Evolutionary conservation across 2,888 invertebrate genomes (phyloP).

Genomic region (Neelides folsomi): DNA sequence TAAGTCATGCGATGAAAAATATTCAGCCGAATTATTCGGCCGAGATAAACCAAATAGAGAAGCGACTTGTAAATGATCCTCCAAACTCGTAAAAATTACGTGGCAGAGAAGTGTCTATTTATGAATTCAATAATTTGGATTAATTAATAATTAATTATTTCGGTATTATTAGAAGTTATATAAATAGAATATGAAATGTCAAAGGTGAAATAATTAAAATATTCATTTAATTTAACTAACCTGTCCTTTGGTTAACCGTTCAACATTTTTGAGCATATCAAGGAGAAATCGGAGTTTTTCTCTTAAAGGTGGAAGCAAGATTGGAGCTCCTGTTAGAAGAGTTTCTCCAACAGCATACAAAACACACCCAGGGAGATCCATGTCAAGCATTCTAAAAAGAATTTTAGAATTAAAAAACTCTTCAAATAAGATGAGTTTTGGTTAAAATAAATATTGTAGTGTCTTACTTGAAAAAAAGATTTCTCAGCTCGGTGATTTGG

Average conservation of each 20-base stretch:
- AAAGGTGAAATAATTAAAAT: background rate
- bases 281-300: slow-evolving; percentile 48
- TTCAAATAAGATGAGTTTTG: no score
- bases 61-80: slow-evolving; percentile 48
- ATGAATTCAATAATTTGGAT: background rate
- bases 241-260: slow-evolving; percentile 46
- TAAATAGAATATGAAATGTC: background rate
- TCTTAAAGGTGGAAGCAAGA: slow-evolving; percentile 47
- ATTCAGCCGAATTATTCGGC: slow-evolving; percentile 17
- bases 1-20: slow-evolving; percentile 20
- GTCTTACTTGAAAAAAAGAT: slow-evolving; percentile 44
- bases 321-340: slow-evolving; percentile 46
- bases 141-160: background rate
- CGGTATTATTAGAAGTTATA: background rate
- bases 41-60: slow-evolving; percentile 43
- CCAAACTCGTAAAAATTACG: slow-evolving; percentile 48
- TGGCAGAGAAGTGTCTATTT: slow-evolving; percentile 45
- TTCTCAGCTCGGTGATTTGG: slow-evolving; percentile 45
- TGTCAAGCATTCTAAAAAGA: slow-evolving; percentile 24
- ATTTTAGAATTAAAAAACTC: background rate
- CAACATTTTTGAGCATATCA: slow-evolving; percentile 44
- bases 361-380: slow-evolving; percentile 38
- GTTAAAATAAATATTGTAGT: background rate
- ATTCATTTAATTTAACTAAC: slow-evolving; percentile 32
- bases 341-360: slow-evolving; percentile 46